Base-by-base conservation (phyloP, 1,140 invertebrate species). In the Brachionus angularis region DNA sequence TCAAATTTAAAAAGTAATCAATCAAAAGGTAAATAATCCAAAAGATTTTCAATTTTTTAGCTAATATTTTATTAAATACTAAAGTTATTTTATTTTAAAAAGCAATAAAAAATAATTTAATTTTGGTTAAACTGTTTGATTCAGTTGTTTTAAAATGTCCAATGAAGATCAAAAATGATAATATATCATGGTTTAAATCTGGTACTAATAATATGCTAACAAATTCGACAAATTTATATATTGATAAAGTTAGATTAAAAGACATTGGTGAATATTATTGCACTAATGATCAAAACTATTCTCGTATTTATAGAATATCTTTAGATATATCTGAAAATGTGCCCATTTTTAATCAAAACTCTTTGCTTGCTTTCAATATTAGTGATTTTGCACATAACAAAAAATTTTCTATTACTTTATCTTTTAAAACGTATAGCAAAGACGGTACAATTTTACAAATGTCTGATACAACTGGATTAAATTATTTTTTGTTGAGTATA, bases 131-230 rank as follows among this genome's bases (percentile, higher is more conserved):
- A 58, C 34, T 58, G 8, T n/a, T 23, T 12, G 14, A 18, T 58
- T 36, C 34, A 21, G 53, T 58, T 3, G 39, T 39, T 23, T 39
- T 58, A 58, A 39, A 58, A 3, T 58, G 53, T 39, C 53, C 53
- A 12, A 18, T 58, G n/a, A n/a, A 58, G 14, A 36, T 18, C 10
- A 14, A 3, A 7, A 14, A 14, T 5, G 53, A 58, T 58, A 0
- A 36, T 23, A 29, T 58, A 39, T 25, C 39, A 12, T 58, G 53
- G 53, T 58, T 39, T 29, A 58, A 58, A 58, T 58, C 34, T 4
- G 18, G 23, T 25, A 58, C 27, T 3, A 18, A 58, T 4, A 1
- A 34, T 55, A 2, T 34, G 18, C 5, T 18, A 1, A 39, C 14
- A 34, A 25, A 34, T 55, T 55, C 31, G 5, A 55, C 16, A n/a